Evolutionary conservation across 2,113 vertebrate species (phyloP), one percentile per base, ranked within the genome.

Genomic region (Loxodonta africana): DNA sequence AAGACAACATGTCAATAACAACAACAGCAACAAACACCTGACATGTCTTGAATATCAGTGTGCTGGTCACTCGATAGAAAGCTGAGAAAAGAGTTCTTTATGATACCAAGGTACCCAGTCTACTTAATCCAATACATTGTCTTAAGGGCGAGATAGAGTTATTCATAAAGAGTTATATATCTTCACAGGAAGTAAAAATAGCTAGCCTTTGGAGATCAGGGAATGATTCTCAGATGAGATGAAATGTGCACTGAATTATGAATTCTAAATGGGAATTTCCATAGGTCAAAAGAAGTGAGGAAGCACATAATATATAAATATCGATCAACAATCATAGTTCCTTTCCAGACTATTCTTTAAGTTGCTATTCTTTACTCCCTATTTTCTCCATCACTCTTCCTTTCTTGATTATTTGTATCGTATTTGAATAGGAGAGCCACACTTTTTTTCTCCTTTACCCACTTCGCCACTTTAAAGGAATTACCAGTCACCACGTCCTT

Each of bases 91-190:
- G 28, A 95, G 81, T 46, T 1, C 5, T 5, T 88, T 88, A 30
- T 88, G 33, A 71, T 95, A 26, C 17, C n/a, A 57, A 82, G n/a
- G 46, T 89, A 78, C 6, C 17, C 23, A 28, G 28, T 63, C 15
- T 87, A 17, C 20, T 33, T n/a, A 95, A 63, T 76, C 25, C 0
- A 65, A 37, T 62, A 23, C 46, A 82, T 81, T n/a, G 30, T 88
- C 81, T 91, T 46, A 95, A 83, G 14, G 53, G 7, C 11, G 25
- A 62, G 67, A 81, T 67, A 9, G 15, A 82, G 8, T 62, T 83
- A 69, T 71, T 88, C 26, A 82, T n/a, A 90, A 15, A 69, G 30
- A 90, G n/a, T n/a, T 80, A 76, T 3, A 87, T 83, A n/a, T 83
- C 2, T 80, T 85, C 20, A 73, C 0, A 28, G 23, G 23, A 90